These are phyloP conservation scores for Hucho hucho DNA, from an alignment of 2,113 vertebrate genomes.

Conservation along the genomic window DNA sequence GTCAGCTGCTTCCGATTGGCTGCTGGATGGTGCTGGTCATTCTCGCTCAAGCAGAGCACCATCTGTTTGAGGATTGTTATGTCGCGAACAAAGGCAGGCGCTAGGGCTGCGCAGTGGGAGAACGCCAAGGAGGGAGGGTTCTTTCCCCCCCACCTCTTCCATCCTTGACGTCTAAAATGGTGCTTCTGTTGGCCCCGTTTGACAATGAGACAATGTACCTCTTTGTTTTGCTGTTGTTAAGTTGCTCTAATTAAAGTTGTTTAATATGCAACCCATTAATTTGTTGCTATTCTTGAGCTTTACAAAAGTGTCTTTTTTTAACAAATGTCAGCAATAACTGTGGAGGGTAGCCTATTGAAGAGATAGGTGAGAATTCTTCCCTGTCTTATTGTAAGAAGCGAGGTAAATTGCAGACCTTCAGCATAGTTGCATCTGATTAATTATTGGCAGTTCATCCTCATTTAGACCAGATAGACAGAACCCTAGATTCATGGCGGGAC, in stretches of 20 bases:
- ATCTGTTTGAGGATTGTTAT: conserved; percentile 77
- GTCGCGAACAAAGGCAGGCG: conserved; percentile 76
- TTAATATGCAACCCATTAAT: not conserved
- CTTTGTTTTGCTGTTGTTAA: conserved; percentile 31
- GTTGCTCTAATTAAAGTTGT: not conserved
- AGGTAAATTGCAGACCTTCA: no score
- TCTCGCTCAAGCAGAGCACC: conserved; percentile 69
- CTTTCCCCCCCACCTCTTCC: conserved; percentile 1
- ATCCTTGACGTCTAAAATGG: conserved; percentile 20
- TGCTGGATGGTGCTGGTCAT: conserved; percentile 62
- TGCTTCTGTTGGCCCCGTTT: conserved; percentile 27
- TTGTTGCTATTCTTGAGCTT: not conserved
- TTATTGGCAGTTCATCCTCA: no score
- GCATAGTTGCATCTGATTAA: no score
- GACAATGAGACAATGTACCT: conserved; percentile 28
- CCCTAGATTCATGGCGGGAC: no score
- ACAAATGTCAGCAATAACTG: no score
- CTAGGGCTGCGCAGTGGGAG: conserved; percentile 50
- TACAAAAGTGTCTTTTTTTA: not conserved
- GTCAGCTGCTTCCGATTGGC: conserved; percentile 90
- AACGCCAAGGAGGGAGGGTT: conserved; percentile 17
- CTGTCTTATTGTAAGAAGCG: no score
- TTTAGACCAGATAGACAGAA: no score
- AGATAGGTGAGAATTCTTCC: no score
- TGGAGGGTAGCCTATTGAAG: no score